Evolutionary conservation across 2,797 vertebrate genomes (phyloP).

Genomic region (Propithecus perrieri): DNA sequence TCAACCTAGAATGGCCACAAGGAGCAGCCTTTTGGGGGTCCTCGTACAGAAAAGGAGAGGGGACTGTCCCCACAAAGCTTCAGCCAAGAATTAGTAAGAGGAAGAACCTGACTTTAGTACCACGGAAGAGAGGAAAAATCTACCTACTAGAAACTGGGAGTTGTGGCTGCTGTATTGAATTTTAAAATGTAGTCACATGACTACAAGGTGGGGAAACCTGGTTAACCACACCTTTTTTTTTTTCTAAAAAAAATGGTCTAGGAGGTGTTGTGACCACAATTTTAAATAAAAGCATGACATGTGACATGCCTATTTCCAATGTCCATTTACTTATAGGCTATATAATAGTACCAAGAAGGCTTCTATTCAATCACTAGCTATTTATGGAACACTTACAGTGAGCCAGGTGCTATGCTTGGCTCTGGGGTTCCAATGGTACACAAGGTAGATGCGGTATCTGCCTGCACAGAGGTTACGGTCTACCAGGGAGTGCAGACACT

Average conservation of each 20-base stretch:
- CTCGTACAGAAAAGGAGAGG: neutral
- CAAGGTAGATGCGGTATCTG: neutral
- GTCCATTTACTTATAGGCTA: neutral
- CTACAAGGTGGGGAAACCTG: neutral
- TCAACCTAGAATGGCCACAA: neutral
- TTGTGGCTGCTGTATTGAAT: neutral
- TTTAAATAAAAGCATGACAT: neutral
- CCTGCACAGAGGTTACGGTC: neutral
- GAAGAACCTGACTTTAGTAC: neutral
- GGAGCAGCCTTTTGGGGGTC: neutral
- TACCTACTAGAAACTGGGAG: neutral
- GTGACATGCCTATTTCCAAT: neutral
- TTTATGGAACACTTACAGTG: neutral
- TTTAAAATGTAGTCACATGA: neutral
- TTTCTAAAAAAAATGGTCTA: neutral
- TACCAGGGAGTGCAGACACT: neutral
- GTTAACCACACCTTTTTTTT: neutral
- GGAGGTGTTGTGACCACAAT: neutral
- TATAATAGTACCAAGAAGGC: neutral
- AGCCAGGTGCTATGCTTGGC: neutral
- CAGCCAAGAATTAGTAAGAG: neutral
- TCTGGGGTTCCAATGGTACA: neutral
- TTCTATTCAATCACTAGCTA: neutral
- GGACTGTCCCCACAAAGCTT: neutral
- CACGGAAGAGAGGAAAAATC: neutral